These are phyloP conservation scores for Ictidomys tridecemlineatus DNA, from an alignment of 2,113 vertebrate genomes.

Conservation along the genomic window DNA sequence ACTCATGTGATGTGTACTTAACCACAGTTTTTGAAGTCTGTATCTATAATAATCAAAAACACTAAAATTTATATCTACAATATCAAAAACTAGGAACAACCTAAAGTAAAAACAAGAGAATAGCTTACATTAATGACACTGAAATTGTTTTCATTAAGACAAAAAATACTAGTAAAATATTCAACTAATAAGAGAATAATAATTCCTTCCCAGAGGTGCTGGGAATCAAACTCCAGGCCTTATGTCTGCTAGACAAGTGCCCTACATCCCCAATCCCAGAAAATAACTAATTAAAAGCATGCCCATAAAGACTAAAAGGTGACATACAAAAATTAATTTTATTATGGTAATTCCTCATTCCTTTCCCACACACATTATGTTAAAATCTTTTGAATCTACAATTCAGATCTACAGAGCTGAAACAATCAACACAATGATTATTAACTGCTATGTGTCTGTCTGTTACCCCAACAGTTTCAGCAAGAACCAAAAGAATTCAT, in stretches of 20 bases:
- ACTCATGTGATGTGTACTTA: too few relatives aligned
- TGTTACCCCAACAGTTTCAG: neutral
- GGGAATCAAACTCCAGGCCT: too few relatives aligned
- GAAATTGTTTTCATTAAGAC: too few relatives aligned
- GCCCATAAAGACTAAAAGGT: neutral
- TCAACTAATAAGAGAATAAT: too few relatives aligned
- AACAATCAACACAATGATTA: too few relatives aligned
- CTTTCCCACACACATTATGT: neutral
- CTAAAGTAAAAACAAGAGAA: neutral
- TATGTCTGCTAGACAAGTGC: too few relatives aligned
- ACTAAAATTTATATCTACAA: neutral
- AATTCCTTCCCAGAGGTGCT: too few relatives aligned
- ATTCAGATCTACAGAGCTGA: too few relatives aligned
- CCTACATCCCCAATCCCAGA: neutral
- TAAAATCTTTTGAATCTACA: neutral
- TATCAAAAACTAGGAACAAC: neutral
- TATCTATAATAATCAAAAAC: neutral
- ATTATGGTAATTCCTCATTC: neutral
- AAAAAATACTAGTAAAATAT: too few relatives aligned
- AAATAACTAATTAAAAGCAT: neutral
- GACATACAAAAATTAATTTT: slow-evolving; percentile 16
- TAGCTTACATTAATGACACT: neutral
- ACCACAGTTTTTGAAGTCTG: too few relatives aligned
- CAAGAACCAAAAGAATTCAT: neutral
- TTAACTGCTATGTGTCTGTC: neutral